These are phyloP conservation scores for Lanistes nyassanus DNA, from an alignment of 1,140 invertebrate species.

Conservation along the genomic window DNA sequence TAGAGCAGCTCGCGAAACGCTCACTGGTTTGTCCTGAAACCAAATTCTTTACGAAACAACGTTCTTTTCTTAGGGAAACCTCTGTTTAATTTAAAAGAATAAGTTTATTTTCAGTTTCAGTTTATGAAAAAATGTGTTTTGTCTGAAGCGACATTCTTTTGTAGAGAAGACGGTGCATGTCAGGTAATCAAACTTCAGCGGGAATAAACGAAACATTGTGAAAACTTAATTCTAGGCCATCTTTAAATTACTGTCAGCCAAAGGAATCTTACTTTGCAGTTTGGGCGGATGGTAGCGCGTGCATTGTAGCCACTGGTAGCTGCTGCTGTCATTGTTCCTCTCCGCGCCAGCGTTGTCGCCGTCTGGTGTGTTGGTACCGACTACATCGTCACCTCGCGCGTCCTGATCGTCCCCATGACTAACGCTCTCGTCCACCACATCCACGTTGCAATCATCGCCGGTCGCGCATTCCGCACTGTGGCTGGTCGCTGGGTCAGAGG, in stretches of 20 bases:
- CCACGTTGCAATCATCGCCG: not conserved
- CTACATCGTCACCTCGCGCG: slow-evolving; percentile 19
- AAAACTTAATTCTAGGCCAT: not conserved
- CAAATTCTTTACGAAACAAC: too few relatives aligned
- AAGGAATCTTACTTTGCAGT: slow-evolving; percentile 74
- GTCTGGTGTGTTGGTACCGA: slow-evolving; percentile 14
- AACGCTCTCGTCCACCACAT: not conserved
- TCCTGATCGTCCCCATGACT: slow-evolving; percentile 27
- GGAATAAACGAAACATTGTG: not conserved
- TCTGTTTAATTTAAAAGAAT: not conserved
- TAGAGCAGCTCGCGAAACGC: too few relatives aligned
- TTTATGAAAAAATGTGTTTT: not conserved
- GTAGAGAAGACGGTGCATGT: too few relatives aligned
- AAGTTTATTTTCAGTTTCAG: not conserved
- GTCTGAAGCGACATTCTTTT: too few relatives aligned
- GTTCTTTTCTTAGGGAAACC: not conserved
- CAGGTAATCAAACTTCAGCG: not conserved
- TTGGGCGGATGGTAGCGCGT: slow-evolving; percentile 81
- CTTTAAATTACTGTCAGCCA: not conserved
- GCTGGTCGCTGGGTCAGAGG: not conserved
- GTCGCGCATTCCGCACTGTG: too few relatives aligned
- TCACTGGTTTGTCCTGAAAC: too few relatives aligned
- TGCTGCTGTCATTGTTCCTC: slow-evolving; percentile 21
- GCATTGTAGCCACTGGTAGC: slow-evolving; percentile 75
- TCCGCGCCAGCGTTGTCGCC: slow-evolving; percentile 3